Percentiles rank a stretch among this genome's conserved stretches.
Conservation (phyloP, 2,888 invertebrate genomes). For the Ichneumon xanthorius region DNA sequence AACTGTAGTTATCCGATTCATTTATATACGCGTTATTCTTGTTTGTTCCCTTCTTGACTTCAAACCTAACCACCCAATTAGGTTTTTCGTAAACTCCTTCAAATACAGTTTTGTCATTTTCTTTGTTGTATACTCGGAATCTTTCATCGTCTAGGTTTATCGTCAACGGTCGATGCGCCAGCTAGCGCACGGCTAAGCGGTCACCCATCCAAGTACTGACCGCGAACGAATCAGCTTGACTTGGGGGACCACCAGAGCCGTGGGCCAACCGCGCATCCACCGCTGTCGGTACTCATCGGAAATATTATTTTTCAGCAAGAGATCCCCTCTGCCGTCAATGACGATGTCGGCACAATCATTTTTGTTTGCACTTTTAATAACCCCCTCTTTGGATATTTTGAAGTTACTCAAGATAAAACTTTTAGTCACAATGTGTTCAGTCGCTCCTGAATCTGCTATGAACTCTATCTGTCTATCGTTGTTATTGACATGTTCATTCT, state of each 20-base stretch:
- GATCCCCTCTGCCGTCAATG: slow-evolving; percentile 69
- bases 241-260: no score
- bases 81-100: slow-evolving; percentile 43
- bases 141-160: slow-evolving; percentile 58
- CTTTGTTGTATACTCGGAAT: slow-evolving; percentile 54
- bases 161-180: no score
- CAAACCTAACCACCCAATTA: slow-evolving; percentile 52
- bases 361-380: slow-evolving; percentile 68
- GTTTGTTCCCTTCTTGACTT: slow-evolving; percentile 32
- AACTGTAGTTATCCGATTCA: slow-evolving; percentile 45
- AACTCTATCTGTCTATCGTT: slow-evolving; percentile 45
- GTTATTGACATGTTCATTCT: slow-evolving; percentile 39
- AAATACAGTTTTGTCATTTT: slow-evolving; percentile 45
- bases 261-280: no score
- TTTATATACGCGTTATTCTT: slow-evolving; percentile 10
- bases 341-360: slow-evolving; percentile 67
- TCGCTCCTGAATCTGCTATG: slow-evolving; percentile 66
- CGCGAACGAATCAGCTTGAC: no score
- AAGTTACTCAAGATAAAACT: slow-evolving; percentile 54
- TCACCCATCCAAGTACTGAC: no score
- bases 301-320: slow-evolving; percentile 45
- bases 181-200: no score
- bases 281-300: no score
- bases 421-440: slow-evolving; percentile 62
- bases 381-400: slow-evolving; percentile 21